Conservation (phyloP, 2,888 invertebrate species). For the Nomada lathburiana region DNA sequence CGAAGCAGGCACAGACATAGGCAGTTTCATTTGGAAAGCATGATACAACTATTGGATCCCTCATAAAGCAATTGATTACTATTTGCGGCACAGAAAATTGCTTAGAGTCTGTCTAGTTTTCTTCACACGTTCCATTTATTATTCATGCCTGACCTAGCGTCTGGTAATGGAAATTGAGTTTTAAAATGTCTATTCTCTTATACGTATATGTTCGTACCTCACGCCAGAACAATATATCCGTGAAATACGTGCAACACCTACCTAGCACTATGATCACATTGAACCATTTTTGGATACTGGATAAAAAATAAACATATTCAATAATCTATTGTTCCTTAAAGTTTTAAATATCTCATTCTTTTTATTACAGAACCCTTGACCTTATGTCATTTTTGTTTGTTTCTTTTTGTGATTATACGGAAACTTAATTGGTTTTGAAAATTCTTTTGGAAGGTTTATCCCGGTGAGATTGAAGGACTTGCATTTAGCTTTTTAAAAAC, state of each 20-base stretch:
- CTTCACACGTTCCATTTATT: slow-evolving; percentile 36
- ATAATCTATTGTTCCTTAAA: too few species aligned
- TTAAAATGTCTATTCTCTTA: background rate
- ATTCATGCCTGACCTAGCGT: slow-evolving; percentile 11
- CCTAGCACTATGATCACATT: too few species aligned
- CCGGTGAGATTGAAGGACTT: too few species aligned
- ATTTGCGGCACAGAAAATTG: slow-evolving; percentile 46
- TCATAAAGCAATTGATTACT: slow-evolving; percentile 49
- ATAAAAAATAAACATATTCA: too few species aligned
- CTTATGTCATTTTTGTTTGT: too few species aligned
- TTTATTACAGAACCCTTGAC: too few species aligned
- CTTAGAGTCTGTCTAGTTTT: slow-evolving; percentile 30
- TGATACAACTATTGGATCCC: slow-evolving; percentile 13
- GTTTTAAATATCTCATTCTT: too few species aligned
- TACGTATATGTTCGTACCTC: background rate
- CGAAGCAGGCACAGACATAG: background rate
- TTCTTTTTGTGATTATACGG: too few species aligned
- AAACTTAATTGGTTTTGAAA: too few species aligned
- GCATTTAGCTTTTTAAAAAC: too few species aligned
- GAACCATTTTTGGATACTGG: too few species aligned
- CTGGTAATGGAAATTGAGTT: slow-evolving; percentile 23
- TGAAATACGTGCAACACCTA: background rate
- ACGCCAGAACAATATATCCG: background rate
- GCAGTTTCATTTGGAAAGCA: slow-evolving; percentile 24
- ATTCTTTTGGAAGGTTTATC: too few species aligned